Conservation (phyloP, 2,113 vertebrate species). For the Micronycteris hirsuta region DNA sequence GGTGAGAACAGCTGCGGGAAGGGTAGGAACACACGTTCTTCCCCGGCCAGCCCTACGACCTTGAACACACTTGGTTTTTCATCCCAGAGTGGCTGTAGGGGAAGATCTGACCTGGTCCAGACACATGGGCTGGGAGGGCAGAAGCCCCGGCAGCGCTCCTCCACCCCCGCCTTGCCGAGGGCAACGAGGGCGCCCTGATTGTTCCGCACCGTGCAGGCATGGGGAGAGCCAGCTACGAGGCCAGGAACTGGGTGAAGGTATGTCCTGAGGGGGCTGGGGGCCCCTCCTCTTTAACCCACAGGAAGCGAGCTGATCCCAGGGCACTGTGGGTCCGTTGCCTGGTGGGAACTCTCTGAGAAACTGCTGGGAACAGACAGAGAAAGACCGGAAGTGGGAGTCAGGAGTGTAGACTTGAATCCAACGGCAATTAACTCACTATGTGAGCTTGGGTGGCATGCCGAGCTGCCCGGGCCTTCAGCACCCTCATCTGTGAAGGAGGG, state of each 20-base stretch:
- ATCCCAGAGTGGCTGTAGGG: neutral
- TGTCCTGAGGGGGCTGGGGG: too few species aligned
- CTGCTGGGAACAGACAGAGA: neutral
- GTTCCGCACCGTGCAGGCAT: fast-evolving
- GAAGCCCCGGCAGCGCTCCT: neutral
- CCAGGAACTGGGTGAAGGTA: neutral
- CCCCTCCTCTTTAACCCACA: neutral
- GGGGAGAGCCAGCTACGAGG: neutral
- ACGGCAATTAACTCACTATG: neutral
- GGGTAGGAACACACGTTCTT: neutral
- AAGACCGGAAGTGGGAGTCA: neutral
- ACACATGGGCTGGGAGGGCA: neutral
- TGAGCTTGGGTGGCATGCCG: neutral
- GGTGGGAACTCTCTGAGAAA: neutral
- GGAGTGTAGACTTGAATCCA: neutral
- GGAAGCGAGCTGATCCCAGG: neutral
- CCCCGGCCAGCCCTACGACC: neutral
- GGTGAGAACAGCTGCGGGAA: neutral
- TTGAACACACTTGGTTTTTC: neutral
- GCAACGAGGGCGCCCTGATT: neutral
- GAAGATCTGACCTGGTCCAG: neutral
- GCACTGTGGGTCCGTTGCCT: neutral
- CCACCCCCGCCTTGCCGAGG: neutral
- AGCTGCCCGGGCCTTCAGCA: neutral
- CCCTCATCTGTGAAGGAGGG: neutral